phyloP scores from a whole-genome alignment of 2,797 vertebrate species.

The Vireo griseus region DNA sequence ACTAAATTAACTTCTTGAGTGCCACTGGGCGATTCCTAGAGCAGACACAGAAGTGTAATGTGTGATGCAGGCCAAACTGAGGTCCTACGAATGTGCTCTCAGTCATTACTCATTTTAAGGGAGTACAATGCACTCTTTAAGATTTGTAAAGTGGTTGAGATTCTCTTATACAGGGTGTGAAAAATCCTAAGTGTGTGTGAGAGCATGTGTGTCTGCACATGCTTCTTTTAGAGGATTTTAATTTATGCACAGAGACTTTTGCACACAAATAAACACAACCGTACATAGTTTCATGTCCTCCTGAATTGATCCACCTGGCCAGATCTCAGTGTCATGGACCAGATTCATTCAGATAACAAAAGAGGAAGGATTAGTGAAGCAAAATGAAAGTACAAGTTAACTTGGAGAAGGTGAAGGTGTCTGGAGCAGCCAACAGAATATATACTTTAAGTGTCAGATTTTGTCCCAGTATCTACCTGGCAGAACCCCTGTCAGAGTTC shows the following conservation, averaged over 20 bases:
- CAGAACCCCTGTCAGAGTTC: not conserved
- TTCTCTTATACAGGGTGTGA: constrained; percentile 12
- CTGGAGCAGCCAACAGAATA: not conserved
- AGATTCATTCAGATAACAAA: not conserved
- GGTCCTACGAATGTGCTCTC: constrained; percentile 18
- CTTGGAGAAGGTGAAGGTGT: not conserved
- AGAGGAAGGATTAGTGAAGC: not conserved
- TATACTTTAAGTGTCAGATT: not conserved
- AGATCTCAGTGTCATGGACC: not conserved
- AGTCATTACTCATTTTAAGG: constrained; percentile 14
- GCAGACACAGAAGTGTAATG: not conserved
- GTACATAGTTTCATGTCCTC: not conserved
- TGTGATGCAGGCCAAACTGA: not conserved
- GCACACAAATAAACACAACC: not conserved
- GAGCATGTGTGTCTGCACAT: not conserved
- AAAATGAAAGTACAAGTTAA: not conserved
- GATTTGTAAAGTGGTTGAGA: constrained; percentile 47
- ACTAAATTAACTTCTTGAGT: constrained; percentile 20
- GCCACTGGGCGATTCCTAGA: not conserved
- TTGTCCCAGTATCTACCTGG: not conserved
- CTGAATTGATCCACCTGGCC: not conserved
- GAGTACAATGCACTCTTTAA: not conserved
- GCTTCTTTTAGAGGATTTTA: not conserved
- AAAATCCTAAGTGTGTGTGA: not conserved
- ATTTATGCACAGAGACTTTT: constrained; percentile 18